Conservation (phyloP, 1,140 invertebrate genomes). For the Drosophila parabipectinata region DNA sequence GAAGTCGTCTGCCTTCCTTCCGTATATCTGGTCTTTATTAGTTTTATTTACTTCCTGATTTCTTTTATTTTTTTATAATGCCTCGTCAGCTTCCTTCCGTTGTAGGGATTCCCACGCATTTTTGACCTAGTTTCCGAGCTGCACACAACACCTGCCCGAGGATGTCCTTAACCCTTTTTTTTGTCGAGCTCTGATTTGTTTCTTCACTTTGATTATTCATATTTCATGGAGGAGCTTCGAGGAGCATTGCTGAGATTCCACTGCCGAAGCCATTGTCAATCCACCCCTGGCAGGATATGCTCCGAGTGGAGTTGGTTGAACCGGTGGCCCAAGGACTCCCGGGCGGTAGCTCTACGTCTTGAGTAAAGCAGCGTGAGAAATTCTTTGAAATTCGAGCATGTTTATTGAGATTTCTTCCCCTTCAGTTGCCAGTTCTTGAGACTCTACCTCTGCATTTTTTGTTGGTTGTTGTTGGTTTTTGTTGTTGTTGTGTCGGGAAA, state of each 20-base stretch:
- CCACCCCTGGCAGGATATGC: conserved; percentile 67
- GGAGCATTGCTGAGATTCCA: conserved; percentile 57
- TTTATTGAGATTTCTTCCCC: conserved; percentile 40
- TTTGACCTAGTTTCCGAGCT: conserved; percentile 63
- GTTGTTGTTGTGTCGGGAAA: conserved; percentile 26
- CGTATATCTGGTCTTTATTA: conserved; percentile 55
- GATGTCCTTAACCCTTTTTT: conserved; percentile 67
- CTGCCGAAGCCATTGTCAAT: conserved; percentile 61
- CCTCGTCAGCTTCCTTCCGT: conserved; percentile 28
- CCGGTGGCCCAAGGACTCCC: not conserved
- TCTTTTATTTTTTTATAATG: conserved; percentile 9
- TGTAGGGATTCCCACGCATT: conserved; percentile 54
- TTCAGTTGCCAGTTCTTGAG: conserved; percentile 10
- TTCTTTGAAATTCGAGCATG: conserved; percentile 78
- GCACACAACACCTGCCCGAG: conserved; percentile 13
- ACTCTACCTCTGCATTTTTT: not conserved
- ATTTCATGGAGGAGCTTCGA: conserved; percentile 35
- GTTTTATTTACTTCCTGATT: conserved; percentile 79
- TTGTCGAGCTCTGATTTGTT: conserved; percentile 34
- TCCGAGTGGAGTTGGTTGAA: conserved; percentile 21
- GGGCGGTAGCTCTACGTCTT: not conserved
- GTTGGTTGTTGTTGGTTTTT: conserved; percentile 8
- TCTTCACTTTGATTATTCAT: conserved; percentile 41
- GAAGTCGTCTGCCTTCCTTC: conserved; percentile 62
- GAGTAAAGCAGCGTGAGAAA: conserved; percentile 79